A percentile compares a stretch with the other conserved stretches of the same genome.
Conservation (phyloP, 2,888 invertebrate species). For the Phengaris alcon region DNA sequence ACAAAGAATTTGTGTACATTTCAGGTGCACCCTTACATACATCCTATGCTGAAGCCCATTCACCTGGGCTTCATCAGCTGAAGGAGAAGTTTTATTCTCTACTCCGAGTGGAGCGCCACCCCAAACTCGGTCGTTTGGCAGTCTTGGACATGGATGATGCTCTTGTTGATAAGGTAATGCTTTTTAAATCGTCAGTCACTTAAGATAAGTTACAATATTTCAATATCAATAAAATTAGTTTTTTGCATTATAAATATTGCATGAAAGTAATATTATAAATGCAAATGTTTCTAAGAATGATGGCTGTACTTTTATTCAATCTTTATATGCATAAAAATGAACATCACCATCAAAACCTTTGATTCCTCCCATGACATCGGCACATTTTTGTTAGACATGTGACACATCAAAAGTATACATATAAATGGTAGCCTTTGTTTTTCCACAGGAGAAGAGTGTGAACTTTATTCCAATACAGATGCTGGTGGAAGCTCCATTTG, state of each 20-base stretch:
- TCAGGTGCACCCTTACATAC: slow-evolving; percentile 82
- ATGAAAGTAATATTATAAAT: no score
- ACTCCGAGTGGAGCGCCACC: slow-evolving; percentile 79
- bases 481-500: slow-evolving; percentile 87
- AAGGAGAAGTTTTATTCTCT: slow-evolving; percentile 87
- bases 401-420: no score
- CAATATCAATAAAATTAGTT: no score
- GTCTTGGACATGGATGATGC: slow-evolving; percentile 53
- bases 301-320: no score
- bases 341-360: no score
- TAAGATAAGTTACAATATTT: no score
- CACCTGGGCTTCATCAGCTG: slow-evolving; percentile 84
- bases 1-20: slow-evolving; percentile 26
- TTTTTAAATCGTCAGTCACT: not conserved
- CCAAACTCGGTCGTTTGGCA: slow-evolving; percentile 51
- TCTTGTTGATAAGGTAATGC: slow-evolving; percentile 49
- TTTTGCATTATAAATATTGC: no score
- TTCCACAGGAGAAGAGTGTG: slow-evolving; percentile 65
- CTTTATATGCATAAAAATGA: no score
- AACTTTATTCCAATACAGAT: slow-evolving; percentile 90
- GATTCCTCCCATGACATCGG: not conserved
- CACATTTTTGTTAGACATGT: not conserved
- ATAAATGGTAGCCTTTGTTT: slow-evolving; percentile 17
- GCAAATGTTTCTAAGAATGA: no score
- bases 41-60: slow-evolving; percentile 85